These are phyloP conservation scores for Clamator glandarius DNA, from an alignment of 2,797 vertebrate species.

Conservation along the genomic window DNA sequence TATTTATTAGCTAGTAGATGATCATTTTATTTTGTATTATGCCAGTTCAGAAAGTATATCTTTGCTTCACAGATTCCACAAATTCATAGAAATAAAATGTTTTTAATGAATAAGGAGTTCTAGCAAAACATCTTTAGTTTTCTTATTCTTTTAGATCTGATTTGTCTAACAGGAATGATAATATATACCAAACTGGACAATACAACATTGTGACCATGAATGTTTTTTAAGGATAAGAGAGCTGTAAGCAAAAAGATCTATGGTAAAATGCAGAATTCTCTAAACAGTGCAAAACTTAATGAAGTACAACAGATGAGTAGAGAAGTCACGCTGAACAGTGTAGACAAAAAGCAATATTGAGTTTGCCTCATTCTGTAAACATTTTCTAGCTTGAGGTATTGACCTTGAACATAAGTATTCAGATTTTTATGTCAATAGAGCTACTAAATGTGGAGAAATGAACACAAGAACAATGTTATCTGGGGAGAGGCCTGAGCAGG, in stretches of 20 bases:
- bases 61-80: neutral
- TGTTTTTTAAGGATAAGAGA: neutral
- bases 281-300: neutral
- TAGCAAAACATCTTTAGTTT: neutral
- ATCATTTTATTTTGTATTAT: neutral
- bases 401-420: neutral
- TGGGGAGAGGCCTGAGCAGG: neutral
- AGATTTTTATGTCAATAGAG: neutral
- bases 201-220: neutral
- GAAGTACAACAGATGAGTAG: neutral
- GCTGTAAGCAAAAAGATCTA: neutral
- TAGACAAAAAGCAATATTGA: neutral
- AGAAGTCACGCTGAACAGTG: neutral
- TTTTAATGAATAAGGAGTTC: neutral
- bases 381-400: neutral
- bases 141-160: neutral
- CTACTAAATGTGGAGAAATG: neutral
- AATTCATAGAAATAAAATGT: neutral
- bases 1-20: neutral
- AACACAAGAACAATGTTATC: neutral
- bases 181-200: neutral
- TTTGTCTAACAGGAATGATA: neutral
- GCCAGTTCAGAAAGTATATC: neutral
- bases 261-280: neutral
- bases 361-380: neutral